Evolutionary conservation across 2,888 invertebrate genomes (phyloP).

Genomic region (Heliconius aoede): DNA sequence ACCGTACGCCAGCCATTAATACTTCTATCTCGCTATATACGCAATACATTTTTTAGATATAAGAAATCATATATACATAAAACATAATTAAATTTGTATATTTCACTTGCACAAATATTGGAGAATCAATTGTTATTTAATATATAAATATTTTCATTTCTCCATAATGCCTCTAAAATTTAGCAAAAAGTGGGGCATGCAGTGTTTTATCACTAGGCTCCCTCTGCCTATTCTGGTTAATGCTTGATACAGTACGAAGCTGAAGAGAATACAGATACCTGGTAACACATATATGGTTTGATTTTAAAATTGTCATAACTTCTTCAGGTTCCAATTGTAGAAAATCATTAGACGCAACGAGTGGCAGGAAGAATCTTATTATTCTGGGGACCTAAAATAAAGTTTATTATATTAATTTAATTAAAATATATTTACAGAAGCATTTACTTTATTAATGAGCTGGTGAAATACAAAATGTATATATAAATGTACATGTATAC

Average conservation of each 20-base stretch:
- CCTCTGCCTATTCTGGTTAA: no score
- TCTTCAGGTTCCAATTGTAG: conserved; percentile 86
- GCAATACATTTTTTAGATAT: no score
- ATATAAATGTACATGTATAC: conserved; percentile 58
- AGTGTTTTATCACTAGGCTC: no score
- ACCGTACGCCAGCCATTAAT: conserved; percentile 91
- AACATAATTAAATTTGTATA: not conserved
- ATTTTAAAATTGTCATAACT: conserved; percentile 86
- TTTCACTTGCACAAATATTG: no score
- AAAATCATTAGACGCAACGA: conserved; percentile 90
- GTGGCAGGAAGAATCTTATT: conserved; percentile 89
- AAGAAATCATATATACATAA: no score
- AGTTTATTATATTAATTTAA: not conserved
- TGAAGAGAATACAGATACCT: conserved; percentile 71
- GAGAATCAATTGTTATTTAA: no score
- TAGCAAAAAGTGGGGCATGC: no score
- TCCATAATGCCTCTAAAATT: no score
- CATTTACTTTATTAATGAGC: not conserved
- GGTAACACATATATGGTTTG: conserved; percentile 89
- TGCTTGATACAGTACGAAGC: no score
- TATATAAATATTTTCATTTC: no score
- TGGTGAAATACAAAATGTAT: not conserved
- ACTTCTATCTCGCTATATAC: conserved; percentile 86
- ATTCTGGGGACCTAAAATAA: conserved; percentile 85
- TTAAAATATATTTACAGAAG: not conserved